Percentiles rank a stretch among this genome's conserved stretches.
Conservation (phyloP, 2,888 invertebrate species). For the Coleophora deauratella region DNA sequence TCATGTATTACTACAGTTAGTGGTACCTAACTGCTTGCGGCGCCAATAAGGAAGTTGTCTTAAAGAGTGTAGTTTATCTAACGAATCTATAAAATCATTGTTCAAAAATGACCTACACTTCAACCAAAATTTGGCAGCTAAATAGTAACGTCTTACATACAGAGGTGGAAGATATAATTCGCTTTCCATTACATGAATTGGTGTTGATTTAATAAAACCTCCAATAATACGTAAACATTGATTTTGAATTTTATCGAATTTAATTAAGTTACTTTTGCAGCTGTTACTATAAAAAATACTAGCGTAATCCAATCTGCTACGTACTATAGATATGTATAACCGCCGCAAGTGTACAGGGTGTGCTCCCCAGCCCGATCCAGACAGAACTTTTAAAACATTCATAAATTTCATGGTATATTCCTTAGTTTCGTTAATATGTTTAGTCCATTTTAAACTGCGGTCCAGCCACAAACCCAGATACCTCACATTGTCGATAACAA, state of each 20-base stretch:
- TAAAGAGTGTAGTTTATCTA: too few species aligned
- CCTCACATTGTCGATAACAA: conserved; percentile 12
- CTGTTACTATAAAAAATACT: conserved; percentile 11
- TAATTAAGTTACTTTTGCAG: conserved; percentile 9
- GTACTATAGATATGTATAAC: conserved; percentile 17
- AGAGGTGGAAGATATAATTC: conserved; percentile 9
- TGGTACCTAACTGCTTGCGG: too few species aligned
- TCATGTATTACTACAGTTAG: too few species aligned
- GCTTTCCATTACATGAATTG: too few species aligned
- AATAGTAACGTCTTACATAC: not conserved
- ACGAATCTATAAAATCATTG: too few species aligned
- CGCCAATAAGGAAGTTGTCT: too few species aligned
- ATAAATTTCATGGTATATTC: conserved; percentile 16
- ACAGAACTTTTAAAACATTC: conserved; percentile 20
- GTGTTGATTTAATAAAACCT: conserved; percentile 16
- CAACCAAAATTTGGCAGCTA: too few species aligned
- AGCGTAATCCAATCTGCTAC: conserved; percentile 20
- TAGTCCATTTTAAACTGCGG: conserved; percentile 17
- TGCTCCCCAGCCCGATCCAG: conserved; percentile 21
- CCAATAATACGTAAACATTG: conserved; percentile 15
- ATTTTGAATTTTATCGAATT: conserved; percentile 18
- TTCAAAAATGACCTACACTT: too few species aligned
- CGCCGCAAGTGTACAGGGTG: conserved; percentile 20
- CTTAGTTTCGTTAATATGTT: conserved; percentile 18
- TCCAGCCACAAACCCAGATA: conserved; percentile 25